Evolutionary conservation across 2,113 vertebrate species (phyloP), one percentile per base, ranked within the genome.

Genomic region (Barbus barbus): DNA sequence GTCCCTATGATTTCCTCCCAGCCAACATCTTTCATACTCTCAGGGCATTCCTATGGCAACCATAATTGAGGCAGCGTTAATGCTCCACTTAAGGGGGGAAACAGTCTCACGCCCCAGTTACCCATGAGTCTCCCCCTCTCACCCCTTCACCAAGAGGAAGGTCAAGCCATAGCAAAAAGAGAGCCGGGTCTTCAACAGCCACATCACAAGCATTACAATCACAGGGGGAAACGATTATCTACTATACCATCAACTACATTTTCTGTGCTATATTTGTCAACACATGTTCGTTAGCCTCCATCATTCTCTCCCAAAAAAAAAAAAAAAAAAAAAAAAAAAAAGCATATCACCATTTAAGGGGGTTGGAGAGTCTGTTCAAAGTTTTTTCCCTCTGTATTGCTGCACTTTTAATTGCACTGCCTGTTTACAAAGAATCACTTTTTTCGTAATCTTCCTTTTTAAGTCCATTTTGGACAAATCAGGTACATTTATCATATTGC

Each of bases 21-120:
- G 69, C 31, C 36, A 46, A 28, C 81, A 24, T 56, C 67, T 44
- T 63, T 63, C 26, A 80, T 65, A 12, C 24, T 63, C 16, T 46
- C 20, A 65, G 38, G 24, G 31, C 76, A 41, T 61, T 78, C 13
- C 76, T 41, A 61, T 78, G 36, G 33, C 38, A 46, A 80, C 78
- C 78, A 46, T 46, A 80, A 65, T 63, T 80, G 38, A 63, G 41
- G 60, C 81, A 82, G 48, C n/a, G 20, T 77, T n/a, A 80, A 77
- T 78, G 61, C 77, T 24, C 26, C 20, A 61, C 69, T 58, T 28
- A 78, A 84, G 46, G 36, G 71, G 24, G 24, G 73, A 86, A 80
- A 80, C 24, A 61, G 67, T 85, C 81, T 76, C 86, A 87, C 46
- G 74, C 84, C 83, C 85, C 77, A 63, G 72, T 77, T 77, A 51